Evolutionary conservation across 1,140 invertebrate genomes (phyloP).

Genomic region (Wasmannia auropunctata): DNA sequence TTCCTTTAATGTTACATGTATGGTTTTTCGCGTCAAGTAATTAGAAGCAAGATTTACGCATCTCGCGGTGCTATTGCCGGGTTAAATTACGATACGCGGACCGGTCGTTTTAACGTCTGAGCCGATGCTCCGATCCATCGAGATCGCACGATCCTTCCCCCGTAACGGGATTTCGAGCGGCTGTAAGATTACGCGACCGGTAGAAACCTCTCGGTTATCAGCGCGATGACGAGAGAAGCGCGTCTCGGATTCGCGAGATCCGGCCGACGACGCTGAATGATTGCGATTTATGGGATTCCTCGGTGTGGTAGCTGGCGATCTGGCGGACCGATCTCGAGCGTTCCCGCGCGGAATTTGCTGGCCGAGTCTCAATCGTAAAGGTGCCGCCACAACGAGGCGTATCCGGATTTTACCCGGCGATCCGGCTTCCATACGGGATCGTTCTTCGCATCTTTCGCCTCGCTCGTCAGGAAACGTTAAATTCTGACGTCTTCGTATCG

Average conservation of each 20-base stretch:
- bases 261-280: slow-evolving; percentile 43
- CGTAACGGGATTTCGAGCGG: slow-evolving; percentile 37
- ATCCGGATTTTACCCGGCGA: background rate
- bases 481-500: background rate
- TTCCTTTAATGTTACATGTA: background rate
- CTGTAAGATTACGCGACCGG: slow-evolving; percentile 53
- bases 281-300: slow-evolving; percentile 62
- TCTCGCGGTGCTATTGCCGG: background rate
- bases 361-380: slow-evolving; percentile 26
- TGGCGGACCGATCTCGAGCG: slow-evolving; percentile 29
- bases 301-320: slow-evolving; percentile 30
- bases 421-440: slow-evolving; percentile 26
- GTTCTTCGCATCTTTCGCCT: background rate
- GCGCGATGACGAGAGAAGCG: slow-evolving; percentile 40
- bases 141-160: slow-evolving; percentile 52
- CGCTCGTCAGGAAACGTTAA: background rate
- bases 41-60: background rate
- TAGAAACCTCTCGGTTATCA: slow-evolving; percentile 25
- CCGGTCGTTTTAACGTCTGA: slow-evolving; percentile 22
- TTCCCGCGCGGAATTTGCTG: slow-evolving; percentile 11
- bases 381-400: slow-evolving; percentile 31
- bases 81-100: slow-evolving; percentile 7
- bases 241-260: slow-evolving; percentile 24
- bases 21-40: background rate
- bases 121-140: slow-evolving; percentile 1